Base-by-base conservation (phyloP, 2,113 vertebrate species). In the Physeter macrocephalus region DNA sequence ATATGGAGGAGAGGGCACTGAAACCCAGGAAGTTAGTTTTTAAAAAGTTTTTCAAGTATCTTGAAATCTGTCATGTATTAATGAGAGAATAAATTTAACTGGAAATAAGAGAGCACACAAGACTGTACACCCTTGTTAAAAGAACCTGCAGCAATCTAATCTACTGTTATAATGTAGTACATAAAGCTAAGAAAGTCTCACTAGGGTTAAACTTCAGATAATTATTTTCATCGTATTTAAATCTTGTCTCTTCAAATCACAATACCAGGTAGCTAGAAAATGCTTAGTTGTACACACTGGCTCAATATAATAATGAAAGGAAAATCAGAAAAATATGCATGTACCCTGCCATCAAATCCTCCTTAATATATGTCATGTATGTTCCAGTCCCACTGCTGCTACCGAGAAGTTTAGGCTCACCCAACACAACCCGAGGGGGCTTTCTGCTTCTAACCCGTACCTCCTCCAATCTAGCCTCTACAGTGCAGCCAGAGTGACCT, bases 191-290 rank as follows among this genome's bases (percentile, higher is more conserved):
- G 18, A 71, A 82, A 18, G 20, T 23, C 81, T 43, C 7, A n/a
- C 5, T 17, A 17, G 25, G 62, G 43, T 87, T 87, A 88, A 86
- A 89, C 91, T 59, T 92, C 62, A 95, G 54, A n/a, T 11, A 82
- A 41, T 54, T 46, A 57, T 54, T 93, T 83, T 81, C 31, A 64
- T 75, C n/a, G 57, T 6, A 66, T 23, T 77, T 67, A 75, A 78
- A 77, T 71, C 89, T 89, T 90, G 61, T 39, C 87, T 72, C 31
- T 97, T 92, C 23, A 90, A 82, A 69, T 72, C 36, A 77, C 25
- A 94, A 62, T 34, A 72, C n/a, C 11, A 88, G 66, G 21, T n/a
- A 49, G 18, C 34, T 77, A 52, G 57, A 88, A 92, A 92, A 94
- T 52, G 31, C 67, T 84, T 91, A 69, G 61, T 5, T 88, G 27